Evolutionary conservation across 1,140 invertebrate genomes (phyloP).

Genomic region (Halesus radiatus): DNA sequence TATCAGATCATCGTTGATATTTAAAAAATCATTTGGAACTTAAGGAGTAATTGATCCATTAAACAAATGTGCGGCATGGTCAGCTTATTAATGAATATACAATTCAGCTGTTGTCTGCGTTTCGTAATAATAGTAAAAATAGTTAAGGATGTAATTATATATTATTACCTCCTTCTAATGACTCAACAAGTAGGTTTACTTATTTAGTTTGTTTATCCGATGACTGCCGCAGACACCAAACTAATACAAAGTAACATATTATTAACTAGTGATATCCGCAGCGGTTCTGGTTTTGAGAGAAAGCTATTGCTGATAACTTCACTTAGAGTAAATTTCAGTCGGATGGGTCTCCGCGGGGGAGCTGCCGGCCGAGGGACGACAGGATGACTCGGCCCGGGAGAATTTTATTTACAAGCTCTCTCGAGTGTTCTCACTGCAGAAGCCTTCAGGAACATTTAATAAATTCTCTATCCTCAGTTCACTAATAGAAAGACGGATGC

Average conservation of each 20-base stretch:
- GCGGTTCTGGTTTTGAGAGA: constrained; percentile 19
- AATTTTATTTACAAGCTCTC: constrained; percentile 41
- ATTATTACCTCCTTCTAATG: background rate
- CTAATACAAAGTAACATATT: constrained; percentile 10
- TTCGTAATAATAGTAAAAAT: constrained; percentile 1
- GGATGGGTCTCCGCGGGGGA: constrained; percentile 26
- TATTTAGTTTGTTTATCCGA: background rate
- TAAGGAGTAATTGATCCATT: constrained; percentile 10
- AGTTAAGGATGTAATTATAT: background rate
- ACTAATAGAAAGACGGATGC: constrained; percentile 69
- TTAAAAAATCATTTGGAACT: constrained; percentile 14
- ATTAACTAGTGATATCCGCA: constrained; percentile 30
- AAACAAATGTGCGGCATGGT: background rate
- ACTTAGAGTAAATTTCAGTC: constrained; percentile 42
- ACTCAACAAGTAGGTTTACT: too few species aligned
- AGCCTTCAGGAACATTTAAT: constrained; percentile 21
- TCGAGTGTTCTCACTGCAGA: background rate
- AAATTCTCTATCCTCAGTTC: background rate
- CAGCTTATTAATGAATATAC: background rate
- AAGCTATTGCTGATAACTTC: constrained; percentile 33
- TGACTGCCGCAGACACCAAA: constrained; percentile 1
- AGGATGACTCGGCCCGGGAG: constrained; percentile 10
- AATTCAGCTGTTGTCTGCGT: background rate
- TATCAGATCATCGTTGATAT: constrained; percentile 33
- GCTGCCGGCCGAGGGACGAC: background rate